Evolutionary conservation across 2,888 invertebrate genomes (phyloP).

Genomic region (Calephelis perditalis): DNA sequence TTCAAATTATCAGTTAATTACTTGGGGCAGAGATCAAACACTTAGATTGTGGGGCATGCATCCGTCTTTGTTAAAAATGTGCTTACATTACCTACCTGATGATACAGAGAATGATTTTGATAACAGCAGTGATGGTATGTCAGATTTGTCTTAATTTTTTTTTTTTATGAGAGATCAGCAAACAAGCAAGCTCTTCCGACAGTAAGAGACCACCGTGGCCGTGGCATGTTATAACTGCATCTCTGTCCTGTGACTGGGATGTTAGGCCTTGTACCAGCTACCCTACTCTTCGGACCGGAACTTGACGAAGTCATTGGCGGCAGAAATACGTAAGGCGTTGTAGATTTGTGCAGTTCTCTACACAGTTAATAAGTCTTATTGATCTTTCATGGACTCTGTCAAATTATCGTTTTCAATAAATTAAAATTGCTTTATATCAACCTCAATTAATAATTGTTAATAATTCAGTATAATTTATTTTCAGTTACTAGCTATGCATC

Average conservation of each 20-base stretch:
- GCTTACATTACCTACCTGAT: constrained; percentile 81
- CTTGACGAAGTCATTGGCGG: no score
- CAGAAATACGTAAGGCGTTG: no score
- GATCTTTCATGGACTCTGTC: no score
- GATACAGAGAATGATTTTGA: constrained; percentile 78
- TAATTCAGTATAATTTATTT: constrained; percentile 31
- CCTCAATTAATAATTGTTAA: background rate
- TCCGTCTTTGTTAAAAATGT: constrained; percentile 88
- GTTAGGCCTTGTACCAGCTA: no score
- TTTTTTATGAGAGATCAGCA: no score
- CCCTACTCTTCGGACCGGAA: no score
- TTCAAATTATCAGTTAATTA: constrained; percentile 89
- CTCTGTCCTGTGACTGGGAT: no score
- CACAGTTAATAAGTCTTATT: no score
- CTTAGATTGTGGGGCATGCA: constrained; percentile 94
- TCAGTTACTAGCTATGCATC: constrained; percentile 65
- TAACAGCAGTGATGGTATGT: constrained; percentile 68
- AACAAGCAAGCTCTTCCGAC: no score
- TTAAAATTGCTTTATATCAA: background rate
- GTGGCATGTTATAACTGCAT: no score
- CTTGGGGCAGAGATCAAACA: constrained; percentile 97
- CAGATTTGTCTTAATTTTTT: constrained; percentile 2
- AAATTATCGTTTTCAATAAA: background rate
- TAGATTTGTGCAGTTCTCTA: no score
- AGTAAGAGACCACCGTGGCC: no score